Evolutionary conservation across 2,888 invertebrate species (phyloP).

Genomic region (Campoplex capitator): DNA sequence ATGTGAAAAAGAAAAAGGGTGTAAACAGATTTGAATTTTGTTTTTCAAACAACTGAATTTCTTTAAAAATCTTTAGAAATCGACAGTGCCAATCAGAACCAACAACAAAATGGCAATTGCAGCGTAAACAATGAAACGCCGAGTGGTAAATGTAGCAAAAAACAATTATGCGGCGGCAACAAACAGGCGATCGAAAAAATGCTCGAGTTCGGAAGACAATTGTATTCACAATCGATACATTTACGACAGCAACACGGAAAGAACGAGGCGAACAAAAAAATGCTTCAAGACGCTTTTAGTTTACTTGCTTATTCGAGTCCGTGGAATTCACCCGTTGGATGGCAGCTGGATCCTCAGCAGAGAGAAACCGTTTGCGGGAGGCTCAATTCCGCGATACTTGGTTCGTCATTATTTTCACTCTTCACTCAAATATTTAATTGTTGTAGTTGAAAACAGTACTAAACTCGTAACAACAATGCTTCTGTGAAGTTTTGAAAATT

Average conservation of each 20-base stretch:
- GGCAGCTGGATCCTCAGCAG: slow-evolving; percentile 97
- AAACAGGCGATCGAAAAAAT: slow-evolving; percentile 96
- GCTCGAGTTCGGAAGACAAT: slow-evolving; percentile 96
- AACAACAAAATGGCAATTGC: slow-evolving; percentile 76
- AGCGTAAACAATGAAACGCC: slow-evolving; percentile 69
- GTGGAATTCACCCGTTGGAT: slow-evolving; percentile 98
- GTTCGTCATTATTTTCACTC: slow-evolving; percentile 85
- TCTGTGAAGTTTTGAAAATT: too few species aligned
- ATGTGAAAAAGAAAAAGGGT: too few species aligned
- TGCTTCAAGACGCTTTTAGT: slow-evolving; percentile 99
- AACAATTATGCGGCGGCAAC: slow-evolving; percentile 88
- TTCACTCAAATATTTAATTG: background rate
- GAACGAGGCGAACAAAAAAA: slow-evolving; percentile 93
- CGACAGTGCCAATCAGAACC: slow-evolving; percentile 82
- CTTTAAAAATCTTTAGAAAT: slow-evolving; percentile 83
- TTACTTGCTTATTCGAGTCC: slow-evolving; percentile 99
- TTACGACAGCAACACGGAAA: slow-evolving; percentile 93
- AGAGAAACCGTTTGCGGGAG: slow-evolving; percentile 98
- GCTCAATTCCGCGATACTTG: slow-evolving; percentile 98
- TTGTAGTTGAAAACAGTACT: too few species aligned
- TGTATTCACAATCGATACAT: slow-evolving; percentile 95
- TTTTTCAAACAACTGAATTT: background rate
- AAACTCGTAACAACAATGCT: too few species aligned
- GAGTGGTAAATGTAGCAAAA: slow-evolving; percentile 79
- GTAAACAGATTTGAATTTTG: background rate